Percentiles rank a stretch among this genome's conserved stretches.
phyloP scores from a whole-genome alignment of 2,113 vertebrate species.

The Notiomystis cincta region DNA sequence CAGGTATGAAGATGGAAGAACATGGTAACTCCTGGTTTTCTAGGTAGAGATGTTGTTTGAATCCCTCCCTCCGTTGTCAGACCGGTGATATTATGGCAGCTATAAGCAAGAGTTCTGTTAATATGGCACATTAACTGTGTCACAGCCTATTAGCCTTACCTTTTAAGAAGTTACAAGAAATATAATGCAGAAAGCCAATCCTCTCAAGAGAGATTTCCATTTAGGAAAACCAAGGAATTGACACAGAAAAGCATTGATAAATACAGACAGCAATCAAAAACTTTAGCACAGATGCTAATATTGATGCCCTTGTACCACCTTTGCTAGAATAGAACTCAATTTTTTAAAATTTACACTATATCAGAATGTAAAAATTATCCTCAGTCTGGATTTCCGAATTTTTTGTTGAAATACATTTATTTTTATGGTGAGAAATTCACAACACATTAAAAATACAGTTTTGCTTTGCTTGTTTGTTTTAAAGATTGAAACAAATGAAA shows the following conservation, averaged over 20 bases:
- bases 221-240: neutral
- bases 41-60: neutral
- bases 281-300: neutral
- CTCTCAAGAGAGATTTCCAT: neutral
- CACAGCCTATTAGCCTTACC: neutral
- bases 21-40: neutral
- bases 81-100: fast-evolving
- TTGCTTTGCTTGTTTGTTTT: neutral
- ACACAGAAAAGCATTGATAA: neutral
- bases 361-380: neutral
- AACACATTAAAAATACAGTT: neutral
- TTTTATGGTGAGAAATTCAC: neutral
- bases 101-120: neutral
- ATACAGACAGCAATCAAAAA: neutral
- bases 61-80: neutral
- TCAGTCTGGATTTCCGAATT: neutral
- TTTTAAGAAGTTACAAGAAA: neutral
- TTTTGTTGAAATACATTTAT: neutral
- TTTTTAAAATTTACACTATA: neutral
- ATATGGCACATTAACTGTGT: neutral
- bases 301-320: neutral
- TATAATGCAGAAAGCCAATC: neutral
- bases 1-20: neutral
- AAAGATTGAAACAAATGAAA: neutral
- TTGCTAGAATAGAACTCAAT: neutral